Evolutionary conservation across 1,140 invertebrate genomes (phyloP), one percentile per base, ranked within the genome.

Genomic region (Frieseomelitta varia): DNA sequence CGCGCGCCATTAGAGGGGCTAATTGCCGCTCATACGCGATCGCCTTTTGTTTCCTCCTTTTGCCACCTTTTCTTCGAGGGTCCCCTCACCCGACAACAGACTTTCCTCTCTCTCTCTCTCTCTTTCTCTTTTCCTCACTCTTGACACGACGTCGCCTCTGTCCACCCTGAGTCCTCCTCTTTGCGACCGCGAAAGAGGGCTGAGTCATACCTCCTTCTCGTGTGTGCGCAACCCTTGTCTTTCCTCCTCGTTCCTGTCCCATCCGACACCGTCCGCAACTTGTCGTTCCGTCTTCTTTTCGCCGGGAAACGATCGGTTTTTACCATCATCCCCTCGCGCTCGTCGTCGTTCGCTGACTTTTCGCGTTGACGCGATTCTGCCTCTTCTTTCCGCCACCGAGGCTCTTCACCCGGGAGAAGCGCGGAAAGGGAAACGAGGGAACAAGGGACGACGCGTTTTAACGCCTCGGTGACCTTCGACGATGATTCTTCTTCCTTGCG

Each of bases 11-110:
- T 94, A 94, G 93, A 94, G 90, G 92, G 88, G 92, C 93, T 94
- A 94, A 94, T 94, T 94, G 93, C 92, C 93, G 93, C 91, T 93
- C 92, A 94, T 94, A 93, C 93, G 92, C 92, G 93, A 93, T 93
- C 92, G 92, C 92, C 93, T 94, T 94, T 94, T 93, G 91, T 93
- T 91, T 90, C 89, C 91, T 90, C 87, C 90, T 90, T 92, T 91
- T 90, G 89, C 89, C 87, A 91, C 89, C 85, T 91, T 91, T 92
- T 88, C 90, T 88, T 79, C 76, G 47, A 80, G 79, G 88, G 21
- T 85, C 82, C 83, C 87, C 81, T 80, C 67, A 65, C 58, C 24
- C 24, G 10, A 74, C 75, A 73, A 27, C 88, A 79, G 80, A n/a
- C n/a, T 30, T 30, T 65, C 63, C 2, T 30, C 27, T 30, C n/a